Base-by-base conservation (phyloP, 2,113 vertebrate species). In the Pelusios castaneus region DNA sequence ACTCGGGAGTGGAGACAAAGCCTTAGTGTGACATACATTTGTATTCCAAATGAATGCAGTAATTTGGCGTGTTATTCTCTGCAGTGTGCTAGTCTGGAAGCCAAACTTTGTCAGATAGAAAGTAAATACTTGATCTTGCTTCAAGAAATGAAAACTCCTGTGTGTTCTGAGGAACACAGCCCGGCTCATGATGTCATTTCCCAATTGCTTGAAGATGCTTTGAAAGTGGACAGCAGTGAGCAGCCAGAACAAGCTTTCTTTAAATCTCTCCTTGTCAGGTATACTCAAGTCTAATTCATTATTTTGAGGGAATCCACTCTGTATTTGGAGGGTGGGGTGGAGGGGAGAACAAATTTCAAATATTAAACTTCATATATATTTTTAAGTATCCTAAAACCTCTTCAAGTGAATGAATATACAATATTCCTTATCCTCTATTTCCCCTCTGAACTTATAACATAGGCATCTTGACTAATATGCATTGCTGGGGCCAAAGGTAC, bases 91-190 rank as follows among this genome's bases (percentile, higher is more conserved):
- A 98, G 98, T 87, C 97, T 99, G 95, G 99, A 99, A 95, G 99
- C 99, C 94, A 99, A 99, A 94, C 96, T 99, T 83, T 99, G 99
- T 96, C 99, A 99, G 97, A 98, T 99, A 95, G 99, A 99, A 97
- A 99, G 99, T 84, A 99, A 99, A 89, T 99, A 99, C 94, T 96
- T 99, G 97, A 99, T 99, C 88, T 96, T 99, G 84, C 99, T 99
- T 51, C 99, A 99, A 97, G 99, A 99, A 95, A 97, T 99, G 98
- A 99, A 98, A 96, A 98, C 95, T 21, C 99, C 99, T 0, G 98
- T 99, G 54, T 99, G 99, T 91, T 99, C 99, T 0, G 98, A 99
- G 31, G 99, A 99, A 58, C 98, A 98, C 90, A 99, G 96, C 8
- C 98, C 98, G 2, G 96, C 98, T n/a, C 97, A 96, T 1, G 99